Percentiles rank a stretch among this genome's conserved stretches.
phyloP scores from a whole-genome alignment of 1,140 invertebrate genomes.

The Antheraea mylitta region DNA sequence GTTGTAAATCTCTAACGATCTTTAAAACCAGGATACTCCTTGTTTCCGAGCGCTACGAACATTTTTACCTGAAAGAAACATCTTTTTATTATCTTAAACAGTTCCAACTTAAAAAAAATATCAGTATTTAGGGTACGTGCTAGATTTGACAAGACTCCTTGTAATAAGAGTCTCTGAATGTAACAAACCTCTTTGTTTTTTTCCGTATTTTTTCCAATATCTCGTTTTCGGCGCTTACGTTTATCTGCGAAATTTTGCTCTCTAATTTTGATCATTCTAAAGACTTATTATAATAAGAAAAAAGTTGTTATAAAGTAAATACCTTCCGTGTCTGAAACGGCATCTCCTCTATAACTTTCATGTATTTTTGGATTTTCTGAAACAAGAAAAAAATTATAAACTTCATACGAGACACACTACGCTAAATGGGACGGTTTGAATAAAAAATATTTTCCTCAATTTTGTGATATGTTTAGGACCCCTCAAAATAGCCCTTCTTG shows the following conservation, averaged over 20 bases:
- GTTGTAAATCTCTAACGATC: too few species aligned
- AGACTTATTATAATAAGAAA: neutral
- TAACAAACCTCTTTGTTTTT: conserved; percentile 6
- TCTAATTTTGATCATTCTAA: neutral
- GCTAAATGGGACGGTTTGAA: too few species aligned
- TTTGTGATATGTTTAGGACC: too few species aligned
- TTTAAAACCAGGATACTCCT: too few species aligned
- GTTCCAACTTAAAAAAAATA: too few species aligned
- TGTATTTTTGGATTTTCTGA: conserved; percentile 26
- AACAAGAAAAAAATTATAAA: conserved; percentile 8
- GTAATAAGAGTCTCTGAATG: neutral
- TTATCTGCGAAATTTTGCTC: conserved; percentile 7
- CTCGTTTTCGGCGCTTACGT: neutral
- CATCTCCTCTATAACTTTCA: conserved; percentile 13
- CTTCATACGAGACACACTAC: too few species aligned
- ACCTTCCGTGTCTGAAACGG: conserved; percentile 20
- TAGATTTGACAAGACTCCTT: too few species aligned
- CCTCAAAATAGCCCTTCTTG: too few species aligned
- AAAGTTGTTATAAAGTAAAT: neutral
- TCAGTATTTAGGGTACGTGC: too few species aligned
- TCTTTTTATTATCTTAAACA: too few species aligned
- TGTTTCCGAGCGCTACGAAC: neutral
- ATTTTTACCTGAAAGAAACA: too few species aligned
- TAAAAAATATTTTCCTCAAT: too few species aligned
- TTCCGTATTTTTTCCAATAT: neutral